Conservation (phyloP, 1,140 invertebrate genomes). For the Drosophila navojoa region DNA sequence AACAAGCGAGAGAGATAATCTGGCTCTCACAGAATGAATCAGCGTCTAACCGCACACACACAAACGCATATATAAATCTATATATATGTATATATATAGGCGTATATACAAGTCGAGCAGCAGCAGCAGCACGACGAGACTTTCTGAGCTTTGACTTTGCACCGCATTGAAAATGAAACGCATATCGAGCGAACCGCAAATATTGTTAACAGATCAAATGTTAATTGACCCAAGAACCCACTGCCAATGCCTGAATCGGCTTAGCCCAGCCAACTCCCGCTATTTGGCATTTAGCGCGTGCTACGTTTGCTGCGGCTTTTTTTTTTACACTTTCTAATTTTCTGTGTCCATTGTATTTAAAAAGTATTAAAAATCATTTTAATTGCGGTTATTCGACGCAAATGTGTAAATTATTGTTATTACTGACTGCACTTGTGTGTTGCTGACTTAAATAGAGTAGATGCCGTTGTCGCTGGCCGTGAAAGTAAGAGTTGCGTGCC, state of each 20-base stretch:
- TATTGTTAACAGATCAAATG: conserved; percentile 1
- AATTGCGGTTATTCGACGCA: conserved; percentile 49
- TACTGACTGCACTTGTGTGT: conserved; percentile 21
- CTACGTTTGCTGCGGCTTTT: conserved; percentile 9
- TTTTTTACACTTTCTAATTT: conserved; percentile 70
- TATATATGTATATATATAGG: neutral
- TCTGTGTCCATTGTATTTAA: conserved; percentile 35
- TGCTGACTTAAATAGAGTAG: conserved; percentile 2
- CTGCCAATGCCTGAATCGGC: conserved; percentile 15
- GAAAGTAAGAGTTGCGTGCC: conserved; percentile 76
- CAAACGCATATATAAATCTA: neutral
- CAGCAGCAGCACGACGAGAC: conserved; percentile 62
- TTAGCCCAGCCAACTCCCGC: neutral
- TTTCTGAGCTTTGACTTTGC: conserved; percentile 65
- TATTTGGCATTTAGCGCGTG: conserved; percentile 2
- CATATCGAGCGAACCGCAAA: conserved; percentile 3
- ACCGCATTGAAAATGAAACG: conserved; percentile 57
- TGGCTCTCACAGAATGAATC: conserved; percentile 44
- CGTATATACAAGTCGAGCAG: conserved; percentile 30
- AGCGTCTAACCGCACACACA: conserved; percentile 1
- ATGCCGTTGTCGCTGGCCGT: conserved; percentile 17
- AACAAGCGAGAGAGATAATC: conserved; percentile 28
- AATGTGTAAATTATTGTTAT: conserved; percentile 26
- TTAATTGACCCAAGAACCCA: conserved; percentile 44
- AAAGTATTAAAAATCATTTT: conserved; percentile 26